Percentiles rank a stretch among this genome's conserved stretches.
Conservation (phyloP, 1,140 invertebrate genomes). For the Drosophila mauritiana region DNA sequence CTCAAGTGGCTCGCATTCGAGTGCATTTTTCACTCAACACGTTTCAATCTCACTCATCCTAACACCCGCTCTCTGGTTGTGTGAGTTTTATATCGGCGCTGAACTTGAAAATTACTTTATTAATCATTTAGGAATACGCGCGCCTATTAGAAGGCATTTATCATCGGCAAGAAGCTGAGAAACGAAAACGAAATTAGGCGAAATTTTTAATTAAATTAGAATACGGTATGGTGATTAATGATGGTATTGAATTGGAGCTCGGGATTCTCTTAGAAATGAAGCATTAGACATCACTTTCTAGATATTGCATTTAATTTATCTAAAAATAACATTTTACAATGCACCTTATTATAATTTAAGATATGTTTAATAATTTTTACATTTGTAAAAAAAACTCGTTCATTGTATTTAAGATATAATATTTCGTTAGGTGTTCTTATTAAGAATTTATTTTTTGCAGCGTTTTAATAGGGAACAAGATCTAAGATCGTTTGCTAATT, state of each 20-base stretch:
- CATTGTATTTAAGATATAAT: no score
- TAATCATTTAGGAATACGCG: conserved; percentile 75
- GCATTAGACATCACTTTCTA: no score
- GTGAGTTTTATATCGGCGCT: conserved; percentile 54
- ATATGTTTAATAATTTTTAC: no score
- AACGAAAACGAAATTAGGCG: conserved; percentile 8
- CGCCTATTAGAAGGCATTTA: conserved; percentile 69
- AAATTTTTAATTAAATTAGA: conserved; percentile 38
- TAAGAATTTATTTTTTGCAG: no score
- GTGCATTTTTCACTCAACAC: conserved; percentile 17
- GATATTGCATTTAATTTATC: no score
- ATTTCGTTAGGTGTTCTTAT: no score
- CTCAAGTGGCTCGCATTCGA: conserved; percentile 50
- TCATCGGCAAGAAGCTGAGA: conserved; percentile 34
- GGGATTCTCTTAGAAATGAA: neutral
- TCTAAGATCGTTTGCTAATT: no score
- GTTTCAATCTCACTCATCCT: conserved; percentile 30
- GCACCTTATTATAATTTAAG: no score
- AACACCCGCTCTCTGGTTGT: conserved; percentile 17
- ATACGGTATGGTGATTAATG: conserved; percentile 18
- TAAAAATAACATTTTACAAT: no score
- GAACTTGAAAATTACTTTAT: conserved; percentile 82
- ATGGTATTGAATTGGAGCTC: neutral
- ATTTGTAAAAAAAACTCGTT: no score
- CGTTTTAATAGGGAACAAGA: no score